Percentiles rank a stretch among this genome's conserved stretches.
phyloP scores from a whole-genome alignment of 1,140 invertebrate species.

The Trachymyrmex cornetzi region DNA sequence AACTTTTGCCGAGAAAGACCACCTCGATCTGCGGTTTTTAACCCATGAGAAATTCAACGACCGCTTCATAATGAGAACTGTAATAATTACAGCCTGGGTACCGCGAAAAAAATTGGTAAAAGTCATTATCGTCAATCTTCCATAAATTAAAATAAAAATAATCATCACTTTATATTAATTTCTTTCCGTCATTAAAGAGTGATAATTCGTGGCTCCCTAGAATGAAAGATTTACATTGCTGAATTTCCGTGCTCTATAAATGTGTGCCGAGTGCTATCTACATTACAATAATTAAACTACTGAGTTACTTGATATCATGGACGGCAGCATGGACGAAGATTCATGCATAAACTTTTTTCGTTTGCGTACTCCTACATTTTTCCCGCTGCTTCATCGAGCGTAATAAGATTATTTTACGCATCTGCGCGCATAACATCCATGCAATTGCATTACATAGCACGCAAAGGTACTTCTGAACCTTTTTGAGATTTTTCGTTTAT shows the following conservation, averaged over 20 bases:
- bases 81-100: neutral
- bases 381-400: neutral
- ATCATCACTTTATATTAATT: neutral
- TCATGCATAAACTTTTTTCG: neutral
- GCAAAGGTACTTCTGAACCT: neutral
- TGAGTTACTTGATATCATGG: neutral
- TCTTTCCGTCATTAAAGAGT: slow-evolving; percentile 4
- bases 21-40: neutral
- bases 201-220: neutral
- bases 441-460: neutral
- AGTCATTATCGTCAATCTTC: neutral
- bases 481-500: neutral
- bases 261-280: neutral
- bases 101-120: neutral
- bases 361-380: slow-evolving; percentile 11
- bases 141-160: slow-evolving; percentile 18
- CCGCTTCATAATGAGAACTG: neutral
- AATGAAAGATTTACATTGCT: neutral
- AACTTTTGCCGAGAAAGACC: slow-evolving; percentile 4
- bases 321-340: neutral
- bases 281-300: slow-evolving; percentile 8
- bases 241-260: neutral
- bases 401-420: slow-evolving; percentile 1
- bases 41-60: neutral
- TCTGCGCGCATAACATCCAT: neutral